These are phyloP conservation scores for Peromyscus californicus DNA, from an alignment of 2,113 vertebrate genomes.

Conservation along the genomic window DNA sequence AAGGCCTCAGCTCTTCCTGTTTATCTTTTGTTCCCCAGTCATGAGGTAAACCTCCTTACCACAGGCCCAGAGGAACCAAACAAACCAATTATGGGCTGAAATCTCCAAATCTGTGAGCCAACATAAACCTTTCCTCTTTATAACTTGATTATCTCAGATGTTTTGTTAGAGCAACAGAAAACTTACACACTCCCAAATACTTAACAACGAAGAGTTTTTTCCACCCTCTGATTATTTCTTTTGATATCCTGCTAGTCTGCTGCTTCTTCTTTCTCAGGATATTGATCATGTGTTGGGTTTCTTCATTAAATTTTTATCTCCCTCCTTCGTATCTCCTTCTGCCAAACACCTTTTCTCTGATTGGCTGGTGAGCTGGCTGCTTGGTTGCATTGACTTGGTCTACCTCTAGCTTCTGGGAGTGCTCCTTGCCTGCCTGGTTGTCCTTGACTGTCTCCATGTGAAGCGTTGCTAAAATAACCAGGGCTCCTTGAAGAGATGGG, in stretches of 20 bases:
- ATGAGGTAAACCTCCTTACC: background rate
- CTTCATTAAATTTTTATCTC: background rate
- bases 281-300: background rate
- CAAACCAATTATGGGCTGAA: background rate
- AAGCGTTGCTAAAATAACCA: background rate
- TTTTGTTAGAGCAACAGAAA: background rate
- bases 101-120: background rate
- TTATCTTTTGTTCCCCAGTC: background rate
- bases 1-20: background rate
- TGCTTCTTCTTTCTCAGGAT: conserved; percentile 21
- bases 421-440: background rate
- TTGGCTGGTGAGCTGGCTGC: background rate
- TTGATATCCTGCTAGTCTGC: background rate
- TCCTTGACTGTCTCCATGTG: background rate
- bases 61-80: background rate
- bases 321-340: background rate
- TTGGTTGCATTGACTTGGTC: background rate
- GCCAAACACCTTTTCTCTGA: background rate
- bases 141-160: background rate
- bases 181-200: background rate
- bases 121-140: background rate
- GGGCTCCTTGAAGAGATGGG: background rate
- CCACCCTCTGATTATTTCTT: background rate
- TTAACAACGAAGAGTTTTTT: conserved; percentile 3
- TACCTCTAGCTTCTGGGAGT: background rate